Evolutionary conservation across 2,113 vertebrate genomes (phyloP).

Genomic region (Calonectris borealis): DNA sequence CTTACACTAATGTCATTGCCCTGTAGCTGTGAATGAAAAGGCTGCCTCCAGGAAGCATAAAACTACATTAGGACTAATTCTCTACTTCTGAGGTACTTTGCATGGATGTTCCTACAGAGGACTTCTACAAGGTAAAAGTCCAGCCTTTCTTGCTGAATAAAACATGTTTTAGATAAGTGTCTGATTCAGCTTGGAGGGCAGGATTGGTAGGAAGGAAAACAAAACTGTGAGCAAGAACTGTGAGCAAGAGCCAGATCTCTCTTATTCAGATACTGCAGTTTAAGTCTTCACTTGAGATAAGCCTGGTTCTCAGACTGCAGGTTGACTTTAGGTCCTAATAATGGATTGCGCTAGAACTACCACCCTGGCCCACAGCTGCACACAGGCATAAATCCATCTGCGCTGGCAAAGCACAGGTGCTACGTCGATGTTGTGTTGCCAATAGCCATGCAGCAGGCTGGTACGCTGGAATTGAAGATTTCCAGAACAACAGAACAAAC

Average conservation of each 20-base stretch:
- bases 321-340: not conserved
- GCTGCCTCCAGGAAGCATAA: not conserved
- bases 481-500: constrained; percentile 7
- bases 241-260: not conserved
- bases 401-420: not conserved
- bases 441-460: not conserved
- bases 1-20: not conserved
- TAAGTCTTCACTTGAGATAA: not conserved
- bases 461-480: not conserved
- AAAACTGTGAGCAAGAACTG: not conserved
- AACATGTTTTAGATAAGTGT: not conserved
- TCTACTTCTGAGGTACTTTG: not conserved
- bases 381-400: not conserved
- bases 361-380: not conserved
- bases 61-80: not conserved
- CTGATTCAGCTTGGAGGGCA: not conserved
- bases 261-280: not conserved
- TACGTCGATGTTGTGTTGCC: not conserved
- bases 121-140: not conserved
- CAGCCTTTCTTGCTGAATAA: not conserved
- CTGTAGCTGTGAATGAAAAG: not conserved
- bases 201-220: not conserved
- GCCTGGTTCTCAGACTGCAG: not conserved
- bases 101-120: not conserved
- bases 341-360: not conserved